These are phyloP conservation scores for Agrotis exclamationis DNA, from an alignment of 2,888 invertebrate genomes.

Conservation along the genomic window DNA sequence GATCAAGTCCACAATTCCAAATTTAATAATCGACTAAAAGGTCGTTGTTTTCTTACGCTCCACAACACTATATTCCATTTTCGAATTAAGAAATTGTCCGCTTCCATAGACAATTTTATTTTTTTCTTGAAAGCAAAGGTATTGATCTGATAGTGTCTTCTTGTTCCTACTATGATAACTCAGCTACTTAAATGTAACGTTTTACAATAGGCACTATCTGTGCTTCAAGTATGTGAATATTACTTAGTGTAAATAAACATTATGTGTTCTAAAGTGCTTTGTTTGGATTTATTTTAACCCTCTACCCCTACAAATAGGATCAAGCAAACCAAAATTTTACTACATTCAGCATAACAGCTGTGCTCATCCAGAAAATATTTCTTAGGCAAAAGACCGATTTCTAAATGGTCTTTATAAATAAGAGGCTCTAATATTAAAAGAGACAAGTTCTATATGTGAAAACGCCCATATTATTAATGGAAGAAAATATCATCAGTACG, in stretches of 20 bases:
- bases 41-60: constrained; percentile 6
- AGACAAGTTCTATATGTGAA: no score
- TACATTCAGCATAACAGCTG: no score
- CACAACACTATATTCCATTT: constrained; percentile 23
- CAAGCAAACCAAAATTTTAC: no score
- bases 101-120: constrained; percentile 25
- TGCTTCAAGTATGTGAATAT: constrained; percentile 81
- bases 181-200: constrained; percentile 56
- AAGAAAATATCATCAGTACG: no score
- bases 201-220: constrained; percentile 53
- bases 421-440: no score
- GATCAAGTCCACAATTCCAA: constrained; percentile 27
- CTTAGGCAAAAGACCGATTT: no score
- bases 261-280: constrained; percentile 84
- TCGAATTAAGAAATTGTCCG: constrained; percentile 19
- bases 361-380: no score
- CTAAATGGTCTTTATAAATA: no score
- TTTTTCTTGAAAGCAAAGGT: constrained; percentile 34
- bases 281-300: constrained; percentile 60
- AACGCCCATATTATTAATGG: no score
- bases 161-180: constrained; percentile 70
- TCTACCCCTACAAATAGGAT: background rate
- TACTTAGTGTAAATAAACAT: constrained; percentile 88
- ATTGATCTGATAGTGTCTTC: constrained; percentile 55
- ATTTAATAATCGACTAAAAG: constrained; percentile 20